Evolutionary conservation across 2,888 invertebrate genomes (phyloP), one percentile per base, ranked within the genome.

Genomic region (Anarsia innoxiella): DNA sequence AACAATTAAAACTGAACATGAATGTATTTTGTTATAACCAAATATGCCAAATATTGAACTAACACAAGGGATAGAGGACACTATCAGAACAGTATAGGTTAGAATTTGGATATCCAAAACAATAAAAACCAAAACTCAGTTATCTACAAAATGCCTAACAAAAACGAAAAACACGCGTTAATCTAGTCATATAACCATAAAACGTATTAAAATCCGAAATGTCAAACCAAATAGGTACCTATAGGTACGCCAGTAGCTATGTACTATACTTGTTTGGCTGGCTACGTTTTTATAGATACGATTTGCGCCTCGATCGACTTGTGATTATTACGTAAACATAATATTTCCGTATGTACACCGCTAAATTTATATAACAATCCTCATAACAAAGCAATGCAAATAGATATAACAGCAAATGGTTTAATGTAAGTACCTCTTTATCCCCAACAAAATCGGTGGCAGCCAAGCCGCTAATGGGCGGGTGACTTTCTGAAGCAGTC

Each of bases 341-440:
- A 66, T 60, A 74, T 65, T 68, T 67, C 53, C 51, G 51, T 56
- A 25, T 31, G 51, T 60, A 59, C 44, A 55, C 32, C 42, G 48
- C 41, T 51, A 56, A 55, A 57, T 64, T 58, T 53, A 53, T 51
- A 40, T 59, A 60, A 61, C 46, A 46, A 51, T 48, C 51, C 49
- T 6, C 51, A 39, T 36, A 39, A 47, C 55, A 47, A 38, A 45
- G 13, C 10, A 5, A 14, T 32, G 23, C 23, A 38, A n/a, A n/a
- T n/a, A n/a, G 35, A 42, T 40, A n/a, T n/a, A n/a, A 39, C 30
- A 35, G 36, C 27, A 39, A 39, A 46, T n/a, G n/a, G n/a, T n/a
- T n/a, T n/a, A n/a, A n/a, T n/a, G n/a, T n/a, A n/a, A 23, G 51
- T 83, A 84, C 83, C 83, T 84, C 82, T 77, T 80, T 82, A 61